phyloP scores from a whole-genome alignment of 2,888 invertebrate genomes.

The Diarsia rubi region DNA sequence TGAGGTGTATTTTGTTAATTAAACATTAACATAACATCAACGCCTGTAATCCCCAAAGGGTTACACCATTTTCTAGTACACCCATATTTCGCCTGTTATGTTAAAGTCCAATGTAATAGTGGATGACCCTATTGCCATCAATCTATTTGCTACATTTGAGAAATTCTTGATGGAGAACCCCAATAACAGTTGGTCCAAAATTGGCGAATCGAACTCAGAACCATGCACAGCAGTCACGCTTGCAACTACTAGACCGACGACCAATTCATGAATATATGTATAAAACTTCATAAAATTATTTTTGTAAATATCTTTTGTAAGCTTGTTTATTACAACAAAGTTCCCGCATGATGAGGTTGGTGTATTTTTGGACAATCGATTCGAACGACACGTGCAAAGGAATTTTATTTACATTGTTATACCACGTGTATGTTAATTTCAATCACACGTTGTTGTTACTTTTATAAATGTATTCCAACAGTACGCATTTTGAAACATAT shows the following conservation, averaged over 20 bases:
- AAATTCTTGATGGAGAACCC: too few species aligned
- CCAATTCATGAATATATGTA: background rate
- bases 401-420: conserved; percentile 4
- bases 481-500: background rate
- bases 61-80: too few species aligned
- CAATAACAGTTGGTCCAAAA: too few species aligned
- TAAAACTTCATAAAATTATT: background rate
- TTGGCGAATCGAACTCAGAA: too few species aligned
- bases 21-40: background rate
- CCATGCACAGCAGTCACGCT: too few species aligned
- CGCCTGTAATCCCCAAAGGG: too few species aligned
- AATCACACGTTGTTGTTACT: conserved; percentile 5
- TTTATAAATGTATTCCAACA: background rate
- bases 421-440: conserved; percentile 4
- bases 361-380: background rate
- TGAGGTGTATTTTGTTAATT: background rate
- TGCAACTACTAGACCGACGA: too few species aligned
- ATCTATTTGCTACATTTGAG: too few species aligned
- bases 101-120: too few species aligned
- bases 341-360: background rate
- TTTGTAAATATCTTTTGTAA: background rate
- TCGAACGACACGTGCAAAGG: background rate
- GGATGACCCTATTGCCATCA: too few species aligned
- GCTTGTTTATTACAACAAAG: background rate
- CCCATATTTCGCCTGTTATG: too few species aligned